Base-by-base conservation (phyloP, 35 echinoderm and acorn worm genomes). In the Anneissia japonica region DNA sequence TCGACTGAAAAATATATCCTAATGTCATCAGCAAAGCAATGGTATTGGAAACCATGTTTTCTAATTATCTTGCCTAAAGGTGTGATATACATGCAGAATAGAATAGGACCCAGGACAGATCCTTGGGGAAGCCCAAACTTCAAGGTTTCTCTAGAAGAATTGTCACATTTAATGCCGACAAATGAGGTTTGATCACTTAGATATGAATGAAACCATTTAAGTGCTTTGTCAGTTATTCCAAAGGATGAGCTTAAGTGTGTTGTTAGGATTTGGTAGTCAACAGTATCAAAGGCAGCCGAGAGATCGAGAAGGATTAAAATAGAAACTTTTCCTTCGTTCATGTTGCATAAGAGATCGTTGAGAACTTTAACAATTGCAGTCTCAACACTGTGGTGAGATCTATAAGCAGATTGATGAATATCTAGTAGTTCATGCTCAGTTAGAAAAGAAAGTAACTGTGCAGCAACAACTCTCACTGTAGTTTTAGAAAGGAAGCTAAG, bases 151-250 rank as follows among this genome's bases (percentile, higher is more conserved):
- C n/a, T n/a, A n/a, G n/a, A n/a, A n/a, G n/a, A n/a, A n/a, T n/a
- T n/a, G n/a, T n/a, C 75, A 28, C 30, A n/a, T 38, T 39, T 3
- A 79, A 87, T 79, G 30, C 2, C 36, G 12, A 83, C 35, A 31
- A 5, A 38, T 82, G 82, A 30, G 37, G 29, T 35, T 35, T 55
- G 81, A n/a, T 89, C 79, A 21, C 34, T 72, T 13, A 86, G 83
- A 31, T 91, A 91, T 0, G 83, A 91, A 11, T 34, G 23, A 45
- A 91, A 86, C 89, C 89, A 91, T 39, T 86, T 4, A 32, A 79
- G 46, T 29, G 83, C 75, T 17, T n/a, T 38, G 17, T 38, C 72
- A 46, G 38, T n/a, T 35, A 90, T 81, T 38, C 88, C 81, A 85
- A 90, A n/a, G n/a, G 76, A 78, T 78, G 3, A 14, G 0, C 56